Evolutionary conservation across 2,888 invertebrate genomes (phyloP).

Genomic region (Eupithecia vulgata): DNA sequence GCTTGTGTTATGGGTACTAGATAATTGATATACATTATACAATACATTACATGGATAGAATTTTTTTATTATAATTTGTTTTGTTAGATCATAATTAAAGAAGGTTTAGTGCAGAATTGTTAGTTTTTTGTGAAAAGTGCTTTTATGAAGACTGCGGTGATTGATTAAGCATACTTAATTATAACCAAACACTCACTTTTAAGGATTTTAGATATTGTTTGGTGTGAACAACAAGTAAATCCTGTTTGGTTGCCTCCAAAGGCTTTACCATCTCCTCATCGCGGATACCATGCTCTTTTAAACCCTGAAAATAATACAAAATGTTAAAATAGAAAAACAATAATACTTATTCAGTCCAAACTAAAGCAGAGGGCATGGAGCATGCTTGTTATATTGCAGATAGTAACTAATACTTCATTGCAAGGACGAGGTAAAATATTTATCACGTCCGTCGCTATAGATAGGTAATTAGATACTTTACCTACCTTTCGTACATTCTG

Average conservation of each 20-base stretch:
- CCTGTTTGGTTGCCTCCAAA: slow-evolving; percentile 87
- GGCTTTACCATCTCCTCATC: slow-evolving; percentile 87
- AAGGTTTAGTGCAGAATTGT: too few species aligned
- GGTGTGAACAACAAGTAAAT: slow-evolving; percentile 90
- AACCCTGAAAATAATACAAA: slow-evolving; percentile 31
- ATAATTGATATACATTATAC: too few species aligned
- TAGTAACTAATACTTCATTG: too few species aligned
- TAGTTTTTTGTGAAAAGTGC: background rate
- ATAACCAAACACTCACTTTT: slow-evolving; percentile 78
- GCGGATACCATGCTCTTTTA: slow-evolving; percentile 86
- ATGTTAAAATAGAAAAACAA: background rate
- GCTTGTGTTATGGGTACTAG: too few species aligned
- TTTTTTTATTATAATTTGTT: too few species aligned
- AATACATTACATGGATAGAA: too few species aligned
- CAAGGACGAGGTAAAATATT: too few species aligned
- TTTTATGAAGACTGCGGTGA: background rate
- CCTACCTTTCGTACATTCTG: slow-evolving; percentile 88
- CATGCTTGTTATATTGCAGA: background rate
- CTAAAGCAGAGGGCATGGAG: background rate
- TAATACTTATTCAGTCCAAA: background rate
- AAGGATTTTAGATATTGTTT: slow-evolving; percentile 89
- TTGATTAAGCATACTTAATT: background rate
- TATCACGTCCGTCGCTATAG: too few species aligned
- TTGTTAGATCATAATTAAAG: too few species aligned
- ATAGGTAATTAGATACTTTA: too few species aligned